Evolutionary conservation across 2,888 invertebrate species (phyloP).

Genomic region (Dione vanillae): DNA sequence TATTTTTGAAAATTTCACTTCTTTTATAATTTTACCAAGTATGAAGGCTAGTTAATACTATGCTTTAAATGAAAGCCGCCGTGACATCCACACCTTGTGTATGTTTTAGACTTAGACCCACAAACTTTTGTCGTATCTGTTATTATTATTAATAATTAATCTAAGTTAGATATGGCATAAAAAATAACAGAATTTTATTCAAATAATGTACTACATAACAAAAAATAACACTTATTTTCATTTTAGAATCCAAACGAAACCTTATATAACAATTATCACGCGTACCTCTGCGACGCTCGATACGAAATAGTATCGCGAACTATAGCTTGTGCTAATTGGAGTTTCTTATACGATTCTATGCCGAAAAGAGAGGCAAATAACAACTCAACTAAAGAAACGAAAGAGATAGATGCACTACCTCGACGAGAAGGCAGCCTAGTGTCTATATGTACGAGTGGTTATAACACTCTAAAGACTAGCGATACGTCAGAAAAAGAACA

Average conservation of each 20-base stretch:
- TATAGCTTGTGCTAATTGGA: slow-evolving; percentile 91
- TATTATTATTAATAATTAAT: too few relatives aligned
- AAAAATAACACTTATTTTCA: too few relatives aligned
- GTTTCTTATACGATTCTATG: slow-evolving; percentile 89
- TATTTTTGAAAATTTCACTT: too few relatives aligned
- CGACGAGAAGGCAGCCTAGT: slow-evolving; percentile 74
- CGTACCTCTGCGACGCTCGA: slow-evolving; percentile 93
- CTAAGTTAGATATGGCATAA: too few relatives aligned
- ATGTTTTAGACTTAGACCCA: too few relatives aligned
- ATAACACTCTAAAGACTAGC: slow-evolving; percentile 67
- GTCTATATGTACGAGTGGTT: slow-evolving; percentile 76
- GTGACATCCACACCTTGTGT: too few relatives aligned
- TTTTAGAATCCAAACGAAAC: slow-evolving; percentile 85
- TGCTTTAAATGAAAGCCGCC: too few relatives aligned
- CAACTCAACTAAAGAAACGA: slow-evolving; percentile 65
- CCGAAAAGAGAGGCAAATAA: slow-evolving; percentile 71
- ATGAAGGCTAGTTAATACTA: too few relatives aligned
- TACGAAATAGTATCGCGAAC: slow-evolving; percentile 90
- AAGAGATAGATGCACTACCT: slow-evolving; percentile 61
- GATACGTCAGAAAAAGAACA: slow-evolving; percentile 69
- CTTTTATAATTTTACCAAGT: too few relatives aligned
- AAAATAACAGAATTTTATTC: too few relatives aligned
- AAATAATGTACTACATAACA: too few relatives aligned
- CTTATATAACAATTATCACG: slow-evolving; percentile 91
- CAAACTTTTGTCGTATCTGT: too few relatives aligned